Evolutionary conservation across 30 jellyfish, hydroid and myxozoan genomes (phyloP).

Genomic region (Chrysaora quinquecirrha): DNA sequence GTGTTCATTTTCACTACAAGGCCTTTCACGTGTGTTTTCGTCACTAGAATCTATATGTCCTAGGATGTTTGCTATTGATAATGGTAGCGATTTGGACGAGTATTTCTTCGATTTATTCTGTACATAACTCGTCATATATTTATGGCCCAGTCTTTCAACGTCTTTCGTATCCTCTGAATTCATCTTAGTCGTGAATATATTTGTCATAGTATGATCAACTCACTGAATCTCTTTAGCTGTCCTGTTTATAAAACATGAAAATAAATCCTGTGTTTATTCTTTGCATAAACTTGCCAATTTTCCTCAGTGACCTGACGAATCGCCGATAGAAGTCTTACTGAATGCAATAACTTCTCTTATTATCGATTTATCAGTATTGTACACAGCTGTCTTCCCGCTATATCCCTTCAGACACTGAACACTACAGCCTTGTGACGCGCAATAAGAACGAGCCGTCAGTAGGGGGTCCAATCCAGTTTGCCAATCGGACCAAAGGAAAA

Average conservation of each 20-base stretch:
- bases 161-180: conserved; percentile 16
- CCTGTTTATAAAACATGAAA: background rate
- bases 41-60: conserved; percentile 50
- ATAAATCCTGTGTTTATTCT: background rate
- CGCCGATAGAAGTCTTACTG: conserved; percentile 1
- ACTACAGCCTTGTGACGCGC: conserved; percentile 52
- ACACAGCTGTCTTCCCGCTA: conserved; percentile 21
- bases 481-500: conserved; percentile 47
- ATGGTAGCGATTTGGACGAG: conserved; percentile 54
- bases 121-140: conserved; percentile 31
- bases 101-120: conserved; percentile 36
- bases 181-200: conserved; percentile 32
- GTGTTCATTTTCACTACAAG: background rate
- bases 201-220: conserved; percentile 45
- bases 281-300: background rate
- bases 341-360: background rate
- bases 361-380: conserved; percentile 1
- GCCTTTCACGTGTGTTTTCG: background rate
- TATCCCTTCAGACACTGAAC: conserved; percentile 33
- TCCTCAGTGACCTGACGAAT: conserved; percentile 2
- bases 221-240: conserved; percentile 7
- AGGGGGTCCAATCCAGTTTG: conserved; percentile 73
- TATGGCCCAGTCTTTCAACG: conserved; percentile 55
- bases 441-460: conserved; percentile 56
- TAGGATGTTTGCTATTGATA: conserved; percentile 73